Evolutionary conservation across 2,113 vertebrate genomes (phyloP).

Genomic region (Chrysochloris asiatica): DNA sequence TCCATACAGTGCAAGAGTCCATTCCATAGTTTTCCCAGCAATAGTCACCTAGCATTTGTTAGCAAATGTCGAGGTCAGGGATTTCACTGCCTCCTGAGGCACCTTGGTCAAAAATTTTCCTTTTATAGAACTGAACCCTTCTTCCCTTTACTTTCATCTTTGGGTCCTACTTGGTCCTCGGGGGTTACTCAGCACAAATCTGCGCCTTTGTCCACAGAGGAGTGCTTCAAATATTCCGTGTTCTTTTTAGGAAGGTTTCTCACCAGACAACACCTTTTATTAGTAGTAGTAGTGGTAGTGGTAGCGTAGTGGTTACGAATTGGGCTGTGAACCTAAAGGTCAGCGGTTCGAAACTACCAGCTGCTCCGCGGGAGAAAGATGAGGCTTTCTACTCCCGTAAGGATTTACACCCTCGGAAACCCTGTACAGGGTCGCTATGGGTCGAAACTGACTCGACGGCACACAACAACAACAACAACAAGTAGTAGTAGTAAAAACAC

Average conservation of each 20-base stretch:
- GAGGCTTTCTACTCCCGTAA: no score
- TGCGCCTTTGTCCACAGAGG: neutral
- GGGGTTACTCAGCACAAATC: neutral
- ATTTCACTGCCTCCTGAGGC: neutral
- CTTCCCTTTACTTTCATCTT: neutral
- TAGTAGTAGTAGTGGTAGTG: no score
- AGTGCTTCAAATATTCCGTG: neutral
- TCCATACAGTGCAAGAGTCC: neutral
- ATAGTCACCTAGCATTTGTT: neutral
- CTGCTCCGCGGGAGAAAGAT: no score
- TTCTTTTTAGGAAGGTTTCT: constrained; percentile 10
- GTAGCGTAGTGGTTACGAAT: no score
- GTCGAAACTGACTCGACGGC: no score
- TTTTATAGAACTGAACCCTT: neutral
- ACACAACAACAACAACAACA: no score
- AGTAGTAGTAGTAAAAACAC: no score
- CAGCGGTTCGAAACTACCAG: no score
- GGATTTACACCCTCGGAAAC: no score
- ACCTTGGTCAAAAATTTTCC: neutral
- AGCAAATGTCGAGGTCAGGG: neutral
- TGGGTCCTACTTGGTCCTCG: neutral
- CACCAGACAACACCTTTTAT: neutral
- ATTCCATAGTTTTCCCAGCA: constrained; percentile 10
- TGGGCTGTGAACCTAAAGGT: no score
- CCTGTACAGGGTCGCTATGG: no score